Evolutionary conservation across 2,888 invertebrate species (phyloP), one percentile per base, ranked within the genome.

Genomic region (Ferdinandea cuprea): DNA sequence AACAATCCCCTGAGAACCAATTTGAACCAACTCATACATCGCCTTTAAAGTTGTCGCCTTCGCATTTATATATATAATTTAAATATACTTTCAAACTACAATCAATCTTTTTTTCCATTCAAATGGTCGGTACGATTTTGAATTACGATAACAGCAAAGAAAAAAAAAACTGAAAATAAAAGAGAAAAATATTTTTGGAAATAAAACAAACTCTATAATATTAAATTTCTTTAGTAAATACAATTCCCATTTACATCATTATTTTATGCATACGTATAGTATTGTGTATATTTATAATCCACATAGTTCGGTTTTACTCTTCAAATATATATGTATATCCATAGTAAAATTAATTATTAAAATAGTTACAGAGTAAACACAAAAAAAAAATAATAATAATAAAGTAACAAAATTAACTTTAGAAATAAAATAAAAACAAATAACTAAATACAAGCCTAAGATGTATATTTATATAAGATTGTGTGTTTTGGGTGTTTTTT

Each of bases 171-270:
- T 56, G 42, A 80, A 21, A 25, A 54, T 37, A 30, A 48, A n/a
- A n/a, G n/a, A n/a, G n/a, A 28, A 59, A 17, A 56, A 19, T 1
- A 17, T 0, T 21, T 37, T 17, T 48, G 30, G 11, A 83, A 83
- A 78, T 83, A 63, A 83, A 83, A 83, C 83, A 78, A 78, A 83
- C 61, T 48, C 28, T 78, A 63, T 73, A 83, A 83, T 83, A 78
- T 83, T 83, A 56, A 77, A 72, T 56, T 72, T 83, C 59, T 83
- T 83, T 83, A 83, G 83, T 83, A 83, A 78, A 83, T 83, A 83
- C 71, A 83, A 83, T 83, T 83, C 46, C 66, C 71, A 50, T 83
- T 78, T 83, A 78, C 78, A 78, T 83, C 56, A 78, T 81, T 71
- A 58, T 72, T 72, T 72, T 61, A 58, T 81, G 69, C 52, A 46